Base-by-base conservation (phyloP, 1,140 invertebrate species). In the Drosophila athabasca region DNA sequence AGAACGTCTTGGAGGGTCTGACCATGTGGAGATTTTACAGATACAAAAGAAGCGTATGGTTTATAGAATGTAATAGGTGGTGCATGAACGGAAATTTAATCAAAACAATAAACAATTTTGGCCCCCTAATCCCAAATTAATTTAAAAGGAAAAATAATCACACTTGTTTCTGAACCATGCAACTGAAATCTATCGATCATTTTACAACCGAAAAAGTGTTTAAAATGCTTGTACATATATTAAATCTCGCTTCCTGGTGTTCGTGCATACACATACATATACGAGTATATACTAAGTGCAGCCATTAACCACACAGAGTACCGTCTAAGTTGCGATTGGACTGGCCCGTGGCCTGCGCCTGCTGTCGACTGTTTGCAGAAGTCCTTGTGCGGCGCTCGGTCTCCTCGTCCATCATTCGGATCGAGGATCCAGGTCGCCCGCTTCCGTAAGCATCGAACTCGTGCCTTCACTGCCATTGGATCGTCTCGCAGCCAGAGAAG, bases 361-460 rank as follows among this genome's bases (percentile, higher is more conserved):
- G 60, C 64, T 69, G 55, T 44, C 82, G 73, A 44, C 68, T 81
- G 73, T 55, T 88, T 90, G 49, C 92, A 89, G 76, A 93, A 93
- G 69, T 93, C 92, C 73, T 92, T 91, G 71, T 92, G 93, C 55
- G 92, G 51, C 80, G 92, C 80, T 92, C 92, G 64, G 93, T 93
- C 71, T 93, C 93, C 76, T 93, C 92, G 64, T 93, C 92, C 93
- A 93, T 93, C n/a, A n/a, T 90, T 93, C 93, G 3, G 93, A 60
- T 92, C 91, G 26, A 92, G 83, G n/a, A 77, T 93, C 92, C 62
- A 92, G 89, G 65, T 93, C 93, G 15, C 91, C 91, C 79, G n/a
- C n/a, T 92, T 84, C 65, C 92, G 82, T 53, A 90, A n/a, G n/a
- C 92, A 67, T 77, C 87, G 78, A 89, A 88, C 31, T 81, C 68